phyloP scores from a whole-genome alignment of 2,113 vertebrate genomes.

The Amphiprion percula region DNA sequence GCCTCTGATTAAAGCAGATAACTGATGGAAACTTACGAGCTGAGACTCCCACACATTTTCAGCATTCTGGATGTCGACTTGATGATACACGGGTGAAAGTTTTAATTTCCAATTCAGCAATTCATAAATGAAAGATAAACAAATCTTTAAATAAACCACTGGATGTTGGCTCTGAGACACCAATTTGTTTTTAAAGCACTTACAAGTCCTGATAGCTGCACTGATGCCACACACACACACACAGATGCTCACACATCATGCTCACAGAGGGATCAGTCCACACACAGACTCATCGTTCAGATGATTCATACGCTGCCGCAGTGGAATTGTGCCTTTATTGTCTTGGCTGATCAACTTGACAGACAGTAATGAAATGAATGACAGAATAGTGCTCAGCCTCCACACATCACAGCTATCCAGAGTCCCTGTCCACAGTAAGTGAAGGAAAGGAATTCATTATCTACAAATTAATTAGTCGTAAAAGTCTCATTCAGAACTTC shows the following conservation, averaged over 20 bases:
- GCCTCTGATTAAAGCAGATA: slow-evolving; percentile 53
- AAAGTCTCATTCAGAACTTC: slow-evolving; percentile 43
- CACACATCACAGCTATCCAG: slow-evolving; percentile 6
- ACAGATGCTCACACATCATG: not conserved
- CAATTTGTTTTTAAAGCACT: slow-evolving; percentile 59
- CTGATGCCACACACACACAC: slow-evolving; percentile 16
- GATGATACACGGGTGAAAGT: slow-evolving; percentile 15
- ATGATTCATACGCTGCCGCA: slow-evolving; percentile 50
- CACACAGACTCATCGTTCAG: slow-evolving; percentile 55
- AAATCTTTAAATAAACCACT: slow-evolving; percentile 65
- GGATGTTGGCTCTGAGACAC: slow-evolving; percentile 46
- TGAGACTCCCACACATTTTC: slow-evolving; percentile 19
- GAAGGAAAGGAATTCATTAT: slow-evolving; percentile 60
- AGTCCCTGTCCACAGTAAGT: slow-evolving; percentile 31
- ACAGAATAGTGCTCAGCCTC: slow-evolving; percentile 51
- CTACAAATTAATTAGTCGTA: slow-evolving; percentile 62
- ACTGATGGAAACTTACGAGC: slow-evolving; percentile 36
- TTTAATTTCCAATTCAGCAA: slow-evolving; percentile 59
- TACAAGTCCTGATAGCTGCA: slow-evolving; percentile 34
- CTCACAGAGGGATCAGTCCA: slow-evolving; percentile 20
- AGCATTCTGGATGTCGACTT: not conserved
- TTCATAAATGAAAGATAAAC: slow-evolving; percentile 68
- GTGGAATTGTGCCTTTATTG: slow-evolving; percentile 58
- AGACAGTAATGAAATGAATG: slow-evolving; percentile 75
- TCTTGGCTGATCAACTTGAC: slow-evolving; percentile 66